These are phyloP conservation scores for Fulica atra DNA, from an alignment of 2,113 vertebrate genomes.

Conservation along the genomic window DNA sequence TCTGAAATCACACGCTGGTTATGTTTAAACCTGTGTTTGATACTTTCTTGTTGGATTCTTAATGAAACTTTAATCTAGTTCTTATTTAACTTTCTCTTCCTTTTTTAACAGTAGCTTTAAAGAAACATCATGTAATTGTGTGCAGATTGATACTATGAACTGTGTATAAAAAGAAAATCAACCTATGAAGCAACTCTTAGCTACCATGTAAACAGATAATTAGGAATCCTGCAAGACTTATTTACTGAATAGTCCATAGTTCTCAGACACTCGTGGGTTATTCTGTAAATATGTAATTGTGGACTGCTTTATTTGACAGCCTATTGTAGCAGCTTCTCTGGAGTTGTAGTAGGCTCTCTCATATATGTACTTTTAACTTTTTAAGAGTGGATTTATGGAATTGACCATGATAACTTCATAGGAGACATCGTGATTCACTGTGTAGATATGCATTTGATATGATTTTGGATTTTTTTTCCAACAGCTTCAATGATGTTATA, in stretches of 20 bases:
- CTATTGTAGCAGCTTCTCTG: constrained; percentile 59
- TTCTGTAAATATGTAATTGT: constrained; percentile 69
- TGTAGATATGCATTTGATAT: constrained; percentile 77
- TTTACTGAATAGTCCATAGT: constrained; percentile 74
- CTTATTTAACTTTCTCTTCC: constrained; percentile 67
- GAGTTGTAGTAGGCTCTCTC: constrained; percentile 61
- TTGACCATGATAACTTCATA: constrained; percentile 45
- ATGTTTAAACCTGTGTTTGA: constrained; percentile 69
- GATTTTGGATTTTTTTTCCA: constrained; percentile 58
- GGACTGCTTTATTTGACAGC: constrained; percentile 56
- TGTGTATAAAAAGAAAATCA: constrained; percentile 43
- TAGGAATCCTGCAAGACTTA: constrained; percentile 52
- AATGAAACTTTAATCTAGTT: constrained; percentile 79
- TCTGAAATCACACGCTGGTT: constrained; percentile 49
- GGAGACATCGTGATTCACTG: constrained; percentile 61
- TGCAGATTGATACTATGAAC: constrained; percentile 60
- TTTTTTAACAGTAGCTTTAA: constrained; percentile 72
- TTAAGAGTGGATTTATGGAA: constrained; percentile 69
- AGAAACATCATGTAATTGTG: constrained; percentile 58
- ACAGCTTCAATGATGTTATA: constrained; percentile 62
- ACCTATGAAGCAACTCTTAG: constrained; percentile 41
- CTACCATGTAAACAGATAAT: constrained; percentile 50
- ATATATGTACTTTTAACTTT: constrained; percentile 60
- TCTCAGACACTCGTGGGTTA: constrained; percentile 32
- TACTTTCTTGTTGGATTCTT: constrained; percentile 67